Base-by-base conservation (phyloP, 2,888 invertebrate species). In the Mantis religiosa region DNA sequence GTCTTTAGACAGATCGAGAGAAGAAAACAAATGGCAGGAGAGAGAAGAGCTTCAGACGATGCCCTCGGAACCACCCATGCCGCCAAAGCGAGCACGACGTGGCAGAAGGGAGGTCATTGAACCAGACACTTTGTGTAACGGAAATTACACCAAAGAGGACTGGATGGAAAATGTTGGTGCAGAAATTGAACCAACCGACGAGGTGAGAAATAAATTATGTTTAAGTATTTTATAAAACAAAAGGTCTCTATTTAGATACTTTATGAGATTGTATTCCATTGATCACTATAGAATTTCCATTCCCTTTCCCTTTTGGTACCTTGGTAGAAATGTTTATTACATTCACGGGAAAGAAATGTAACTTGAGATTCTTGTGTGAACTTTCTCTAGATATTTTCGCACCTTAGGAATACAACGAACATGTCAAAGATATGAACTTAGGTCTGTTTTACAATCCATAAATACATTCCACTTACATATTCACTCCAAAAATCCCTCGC, bases 1-100 rank as follows among this genome's bases (percentile, higher is more conserved):
- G 82, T 84, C 86, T 15, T 89, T 82, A 83, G 90, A 88, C 20
- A 81, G 85, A 15, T 82, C 15, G 1, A 71, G 54, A 71, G 54
- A 71, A 20, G 86, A 84, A 30, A 54, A 82, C 27, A 84, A 87
- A 28, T 82, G 83, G 88, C 84, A 87, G 81, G 87, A 89, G 71
- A 86, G 89, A 30, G 89, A 88, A 25, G 89, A 90, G 15, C 20
- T 71, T 93, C 93, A 27, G 93, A 93, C 89, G 92, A 92, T 34
- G 93, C 93, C 30, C 92, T 92, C 89, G 3, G 54, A 92, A 92
- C 90, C 91, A 82, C 94, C 93, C 6, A 91, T 91, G 83, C 92
- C 93, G 27, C 91, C 92, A 47, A 92, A 91, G 88, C 91, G 92
- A 82, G 92, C 91, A 88, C 92, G 93, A 34, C 92, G 92, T 87